Evolutionary conservation across 2,797 vertebrate genomes (phyloP).

Genomic region (Onychomys leucogaster): DNA sequence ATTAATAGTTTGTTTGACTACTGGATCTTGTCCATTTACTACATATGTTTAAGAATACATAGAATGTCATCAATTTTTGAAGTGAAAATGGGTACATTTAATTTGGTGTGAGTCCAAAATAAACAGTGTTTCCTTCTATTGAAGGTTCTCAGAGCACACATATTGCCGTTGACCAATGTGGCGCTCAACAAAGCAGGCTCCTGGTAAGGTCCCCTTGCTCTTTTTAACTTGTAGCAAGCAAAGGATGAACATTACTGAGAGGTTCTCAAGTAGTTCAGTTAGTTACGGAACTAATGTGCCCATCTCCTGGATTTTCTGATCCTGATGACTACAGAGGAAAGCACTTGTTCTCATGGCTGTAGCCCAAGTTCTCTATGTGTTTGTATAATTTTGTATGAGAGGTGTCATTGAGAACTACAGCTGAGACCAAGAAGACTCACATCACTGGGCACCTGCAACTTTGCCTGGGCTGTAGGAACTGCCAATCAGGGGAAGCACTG

Average conservation of each 20-base stretch:
- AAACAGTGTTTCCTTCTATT: constrained; percentile 67
- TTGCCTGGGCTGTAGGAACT: background rate
- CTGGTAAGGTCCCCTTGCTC: constrained; percentile 89
- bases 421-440: too few species aligned
- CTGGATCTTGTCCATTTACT: background rate
- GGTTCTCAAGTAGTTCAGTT: background rate
- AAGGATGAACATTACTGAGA: background rate
- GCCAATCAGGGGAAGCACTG: background rate
- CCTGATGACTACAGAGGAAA: background rate
- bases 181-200: constrained; percentile 99
- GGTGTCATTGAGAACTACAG: background rate
- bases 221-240: constrained; percentile 49
- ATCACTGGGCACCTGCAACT: fast-evolving
- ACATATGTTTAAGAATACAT: background rate
- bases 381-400: background rate
- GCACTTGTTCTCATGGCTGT: background rate
- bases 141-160: constrained; percentile 94
- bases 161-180: constrained; percentile 96
- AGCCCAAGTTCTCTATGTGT: background rate
- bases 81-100: constrained; percentile 21
- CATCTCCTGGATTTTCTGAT: background rate
- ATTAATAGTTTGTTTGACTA: background rate
- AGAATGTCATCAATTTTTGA: constrained; percentile 10
- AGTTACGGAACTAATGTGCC: background rate
- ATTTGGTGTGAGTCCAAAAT: background rate